Base-by-base conservation (phyloP, 2,888 invertebrate genomes). In the Coleophora deauratella region DNA sequence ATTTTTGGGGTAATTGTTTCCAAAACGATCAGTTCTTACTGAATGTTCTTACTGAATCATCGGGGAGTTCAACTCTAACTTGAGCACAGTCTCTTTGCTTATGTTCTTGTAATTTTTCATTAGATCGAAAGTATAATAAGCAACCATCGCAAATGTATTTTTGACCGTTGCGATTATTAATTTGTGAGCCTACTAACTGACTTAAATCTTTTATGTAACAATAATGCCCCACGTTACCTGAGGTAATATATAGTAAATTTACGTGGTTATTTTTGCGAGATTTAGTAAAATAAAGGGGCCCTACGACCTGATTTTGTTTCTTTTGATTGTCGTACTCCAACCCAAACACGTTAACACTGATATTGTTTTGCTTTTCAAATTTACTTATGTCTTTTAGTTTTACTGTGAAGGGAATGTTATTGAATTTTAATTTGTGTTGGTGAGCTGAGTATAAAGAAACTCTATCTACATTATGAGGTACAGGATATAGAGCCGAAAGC, bases 281-380 rank as follows among this genome's bases (percentile, higher is more conserved):
- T 35, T 51, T 54, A 13, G 51, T 52, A 31, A 52, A 50, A 41
- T 52, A 49, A 35, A 55, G 27, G 0, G 58, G 56, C 13, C 55
- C 56, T 10, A 55, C 33, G 2, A 51, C 40, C 32, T 21, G 33
- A 42, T 53, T 40, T 15, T 21, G 42, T 44, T 46, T 47, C 9
- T n/a, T 35, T 15, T 42, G 40, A 15, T 28, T 38, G 36, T 54
- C 39, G 42, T 43, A 57, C 39, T 56, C 51, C 45, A 62, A 44
- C 11, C 53, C 52, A 43, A 52, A 59, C 31, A 59, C 54, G 40
- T 57, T 57, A 10, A 55, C 49, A 42, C 57, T 57, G 4, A 59
- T 44, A 39, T 55, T 37, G 41, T 58, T 59, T 40, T 46, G 37
- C 33, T 41, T 44, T 41, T 58, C 56, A 27, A 56, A 38, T 51